These are phyloP conservation scores for Rallus crepitans DNA, from an alignment of 2,797 vertebrate species.

Conservation along the genomic window DNA sequence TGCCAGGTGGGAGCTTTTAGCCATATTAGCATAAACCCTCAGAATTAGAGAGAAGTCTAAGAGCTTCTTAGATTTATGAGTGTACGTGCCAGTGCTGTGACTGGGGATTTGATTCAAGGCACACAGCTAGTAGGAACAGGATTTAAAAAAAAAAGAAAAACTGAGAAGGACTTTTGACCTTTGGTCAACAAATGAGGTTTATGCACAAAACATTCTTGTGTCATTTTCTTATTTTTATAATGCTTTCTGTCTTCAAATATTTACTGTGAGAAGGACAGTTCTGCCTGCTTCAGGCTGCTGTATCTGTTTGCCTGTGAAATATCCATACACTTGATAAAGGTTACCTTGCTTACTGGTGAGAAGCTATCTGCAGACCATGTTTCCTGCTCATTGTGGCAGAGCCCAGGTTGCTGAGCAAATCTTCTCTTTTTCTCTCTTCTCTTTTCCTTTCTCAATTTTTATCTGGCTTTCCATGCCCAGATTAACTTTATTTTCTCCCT, in stretches of 20 bases:
- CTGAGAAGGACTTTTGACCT: neutral
- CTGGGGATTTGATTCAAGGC: neutral
- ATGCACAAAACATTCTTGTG: neutral
- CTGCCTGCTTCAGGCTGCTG: neutral
- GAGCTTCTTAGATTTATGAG: neutral
- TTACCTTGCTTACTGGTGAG: neutral
- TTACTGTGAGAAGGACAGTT: neutral
- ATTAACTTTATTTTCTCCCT: neutral
- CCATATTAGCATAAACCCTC: neutral
- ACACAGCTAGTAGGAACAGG: neutral
- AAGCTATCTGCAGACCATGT: neutral
- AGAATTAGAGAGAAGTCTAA: neutral
- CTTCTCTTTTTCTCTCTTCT: neutral
- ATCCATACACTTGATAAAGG: neutral
- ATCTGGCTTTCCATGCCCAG: neutral
- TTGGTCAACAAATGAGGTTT: neutral
- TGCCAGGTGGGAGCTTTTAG: neutral
- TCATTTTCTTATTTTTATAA: neutral
- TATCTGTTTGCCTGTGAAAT: conserved; percentile 13
- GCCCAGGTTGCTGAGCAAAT: neutral
- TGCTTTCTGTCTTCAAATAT: neutral
- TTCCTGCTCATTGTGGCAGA: neutral
- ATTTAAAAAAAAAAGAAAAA: neutral
- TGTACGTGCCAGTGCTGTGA: neutral
- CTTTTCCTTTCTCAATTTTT: neutral